These are phyloP conservation scores for Papio anubis DNA, from an alignment of 2,113 vertebrate genomes.

Conservation along the genomic window DNA sequence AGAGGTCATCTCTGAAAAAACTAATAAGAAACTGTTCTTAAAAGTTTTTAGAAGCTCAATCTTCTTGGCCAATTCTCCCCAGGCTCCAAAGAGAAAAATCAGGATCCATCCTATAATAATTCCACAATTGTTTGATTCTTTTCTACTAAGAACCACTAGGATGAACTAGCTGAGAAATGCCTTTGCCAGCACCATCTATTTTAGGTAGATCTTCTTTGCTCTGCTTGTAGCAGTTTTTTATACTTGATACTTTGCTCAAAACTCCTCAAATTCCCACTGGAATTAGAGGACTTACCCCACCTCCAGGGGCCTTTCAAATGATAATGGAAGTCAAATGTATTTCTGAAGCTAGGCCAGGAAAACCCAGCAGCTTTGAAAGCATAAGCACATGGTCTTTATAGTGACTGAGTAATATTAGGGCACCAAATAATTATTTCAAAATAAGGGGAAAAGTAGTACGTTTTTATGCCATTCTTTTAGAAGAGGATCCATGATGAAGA, in stretches of 20 bases:
- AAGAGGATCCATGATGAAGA: neutral
- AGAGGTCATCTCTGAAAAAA: neutral
- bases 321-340: conserved; percentile 3
- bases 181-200: neutral
- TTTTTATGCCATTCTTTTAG: neutral
- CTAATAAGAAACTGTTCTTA: conserved; percentile 17
- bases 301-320: neutral
- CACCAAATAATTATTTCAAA: conserved; percentile 18
- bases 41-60: neutral
- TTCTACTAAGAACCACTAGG: neutral
- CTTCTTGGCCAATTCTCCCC: neutral
- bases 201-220: neutral
- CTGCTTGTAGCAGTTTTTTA: conserved; percentile 10
- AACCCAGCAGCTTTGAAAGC: conserved; percentile 24
- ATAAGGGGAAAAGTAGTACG: neutral
- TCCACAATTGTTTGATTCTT: neutral
- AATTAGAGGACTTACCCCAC: neutral
- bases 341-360: neutral
- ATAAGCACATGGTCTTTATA: neutral
- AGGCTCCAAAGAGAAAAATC: neutral
- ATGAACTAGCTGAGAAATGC: neutral
- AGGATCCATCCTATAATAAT: neutral
- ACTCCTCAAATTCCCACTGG: neutral
- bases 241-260: neutral
- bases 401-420: neutral